Percentiles rank a stretch among this genome's conserved stretches.
phyloP scores from a whole-genome alignment of 2,797 vertebrate species.

The Sternotherus odoratus region DNA sequence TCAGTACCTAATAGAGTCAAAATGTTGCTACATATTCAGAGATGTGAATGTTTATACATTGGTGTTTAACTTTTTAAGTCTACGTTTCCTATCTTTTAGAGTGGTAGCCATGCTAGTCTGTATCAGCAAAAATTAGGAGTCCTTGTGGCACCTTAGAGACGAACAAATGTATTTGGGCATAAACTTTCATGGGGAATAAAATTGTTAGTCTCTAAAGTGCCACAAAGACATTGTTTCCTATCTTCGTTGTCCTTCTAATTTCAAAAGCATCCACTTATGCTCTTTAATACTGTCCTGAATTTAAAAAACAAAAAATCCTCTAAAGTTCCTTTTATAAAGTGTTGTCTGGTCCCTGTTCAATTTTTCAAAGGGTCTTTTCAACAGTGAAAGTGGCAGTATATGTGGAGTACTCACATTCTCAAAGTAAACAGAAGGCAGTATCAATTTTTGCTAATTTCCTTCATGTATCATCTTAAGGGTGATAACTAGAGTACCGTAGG shows the following conservation, averaged over 20 bases:
- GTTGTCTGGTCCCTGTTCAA: neutral
- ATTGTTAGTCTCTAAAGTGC: too few relatives aligned
- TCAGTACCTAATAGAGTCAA: neutral
- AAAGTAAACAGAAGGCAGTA: neutral
- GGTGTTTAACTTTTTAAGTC: neutral
- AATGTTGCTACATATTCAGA: neutral
- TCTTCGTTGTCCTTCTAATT: neutral
- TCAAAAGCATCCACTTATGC: neutral
- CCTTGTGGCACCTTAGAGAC: too few relatives aligned
- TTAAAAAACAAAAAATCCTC: neutral
- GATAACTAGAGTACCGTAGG: neutral
- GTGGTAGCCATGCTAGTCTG: too few relatives aligned
- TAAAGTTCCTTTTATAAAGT: neutral
- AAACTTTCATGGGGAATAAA: too few relatives aligned
- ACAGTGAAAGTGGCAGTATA: neutral
- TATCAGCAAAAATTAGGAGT: too few relatives aligned
- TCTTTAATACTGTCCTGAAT: neutral
- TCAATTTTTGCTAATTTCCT: neutral
- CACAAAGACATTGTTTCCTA: too few relatives aligned
- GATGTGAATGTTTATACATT: neutral
- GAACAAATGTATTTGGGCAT: too few relatives aligned
- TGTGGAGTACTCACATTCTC: neutral
- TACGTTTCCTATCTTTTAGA: too few relatives aligned
- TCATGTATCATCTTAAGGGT: accelerated
- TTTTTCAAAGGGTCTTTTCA: neutral